Percentiles rank a stretch among this genome's conserved stretches.
phyloP scores from a whole-genome alignment of 2,113 vertebrate genomes.

The Platysteira castanea region DNA sequence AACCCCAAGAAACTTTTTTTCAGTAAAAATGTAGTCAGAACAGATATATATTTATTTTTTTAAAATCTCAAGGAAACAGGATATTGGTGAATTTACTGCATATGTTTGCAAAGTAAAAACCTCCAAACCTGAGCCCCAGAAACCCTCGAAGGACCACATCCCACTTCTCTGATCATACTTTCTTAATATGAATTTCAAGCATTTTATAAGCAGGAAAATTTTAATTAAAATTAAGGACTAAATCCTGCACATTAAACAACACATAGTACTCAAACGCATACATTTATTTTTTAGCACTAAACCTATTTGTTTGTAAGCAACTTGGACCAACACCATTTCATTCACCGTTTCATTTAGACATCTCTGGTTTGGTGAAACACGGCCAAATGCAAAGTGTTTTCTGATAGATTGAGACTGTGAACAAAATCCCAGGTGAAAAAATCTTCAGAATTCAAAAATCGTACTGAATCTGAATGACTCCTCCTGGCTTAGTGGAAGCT shows the following conservation, averaged over 20 bases:
- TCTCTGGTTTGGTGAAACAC: background rate
- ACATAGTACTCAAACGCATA: background rate
- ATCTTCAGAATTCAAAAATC: background rate
- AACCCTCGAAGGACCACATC: background rate
- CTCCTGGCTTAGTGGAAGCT: background rate
- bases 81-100: background rate
- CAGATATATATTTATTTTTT: fast-evolving
- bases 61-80: background rate
- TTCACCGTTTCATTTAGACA: background rate
- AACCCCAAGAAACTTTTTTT: background rate
- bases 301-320: background rate
- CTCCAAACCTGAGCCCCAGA: background rate
- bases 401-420: background rate
- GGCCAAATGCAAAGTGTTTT: background rate
- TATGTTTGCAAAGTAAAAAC: background rate
- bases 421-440: background rate
- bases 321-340: background rate
- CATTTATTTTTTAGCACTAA: background rate
- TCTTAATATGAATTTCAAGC: background rate
- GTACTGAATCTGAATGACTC: background rate
- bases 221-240: background rate
- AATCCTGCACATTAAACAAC: background rate
- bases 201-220: background rate
- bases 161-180: background rate
- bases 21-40: background rate